These are phyloP conservation scores for Micrasema minimum DNA, from an alignment of 1,140 invertebrate genomes.

Conservation along the genomic window DNA sequence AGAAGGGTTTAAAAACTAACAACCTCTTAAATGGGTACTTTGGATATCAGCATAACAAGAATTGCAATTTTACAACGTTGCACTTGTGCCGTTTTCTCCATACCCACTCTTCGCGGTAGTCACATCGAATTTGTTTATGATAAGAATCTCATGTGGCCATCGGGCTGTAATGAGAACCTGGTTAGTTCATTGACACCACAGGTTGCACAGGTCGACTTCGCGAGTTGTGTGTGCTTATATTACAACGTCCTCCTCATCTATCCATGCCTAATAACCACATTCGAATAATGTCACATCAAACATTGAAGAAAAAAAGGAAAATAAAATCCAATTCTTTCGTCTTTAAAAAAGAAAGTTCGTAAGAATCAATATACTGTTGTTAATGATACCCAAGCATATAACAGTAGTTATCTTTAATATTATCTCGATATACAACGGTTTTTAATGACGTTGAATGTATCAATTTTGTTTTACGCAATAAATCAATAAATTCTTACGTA, in stretches of 20 bases:
- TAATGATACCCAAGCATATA: too few relatives aligned
- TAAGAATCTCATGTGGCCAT: constrained; percentile 44
- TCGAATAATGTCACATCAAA: too few relatives aligned
- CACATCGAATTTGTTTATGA: constrained; percentile 47
- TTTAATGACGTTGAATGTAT: too few relatives aligned
- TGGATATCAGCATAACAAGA: constrained; percentile 26
- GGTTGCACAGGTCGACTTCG: constrained; percentile 17
- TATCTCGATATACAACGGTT: too few relatives aligned
- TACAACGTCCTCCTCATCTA: not conserved
- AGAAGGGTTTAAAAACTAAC: constrained; percentile 19
- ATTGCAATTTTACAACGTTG: constrained; percentile 41
- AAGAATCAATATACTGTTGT: too few relatives aligned
- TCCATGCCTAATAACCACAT: too few relatives aligned
- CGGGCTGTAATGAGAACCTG: constrained; percentile 40
- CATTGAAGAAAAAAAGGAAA: too few relatives aligned
- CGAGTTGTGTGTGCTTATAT: not conserved
- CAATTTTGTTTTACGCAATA: too few relatives aligned
- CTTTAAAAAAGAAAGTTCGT: too few relatives aligned
- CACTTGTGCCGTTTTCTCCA: constrained; percentile 17
- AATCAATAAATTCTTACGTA: too few relatives aligned
- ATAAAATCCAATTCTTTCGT: too few relatives aligned
- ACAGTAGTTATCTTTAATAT: too few relatives aligned
- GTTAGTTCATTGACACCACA: constrained; percentile 27
- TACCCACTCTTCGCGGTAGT: constrained; percentile 40
- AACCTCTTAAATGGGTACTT: constrained; percentile 2